Evolutionary conservation across 2,888 invertebrate genomes (phyloP), one percentile per base, ranked within the genome.

Genomic region (Hypselothyrea guttata): DNA sequence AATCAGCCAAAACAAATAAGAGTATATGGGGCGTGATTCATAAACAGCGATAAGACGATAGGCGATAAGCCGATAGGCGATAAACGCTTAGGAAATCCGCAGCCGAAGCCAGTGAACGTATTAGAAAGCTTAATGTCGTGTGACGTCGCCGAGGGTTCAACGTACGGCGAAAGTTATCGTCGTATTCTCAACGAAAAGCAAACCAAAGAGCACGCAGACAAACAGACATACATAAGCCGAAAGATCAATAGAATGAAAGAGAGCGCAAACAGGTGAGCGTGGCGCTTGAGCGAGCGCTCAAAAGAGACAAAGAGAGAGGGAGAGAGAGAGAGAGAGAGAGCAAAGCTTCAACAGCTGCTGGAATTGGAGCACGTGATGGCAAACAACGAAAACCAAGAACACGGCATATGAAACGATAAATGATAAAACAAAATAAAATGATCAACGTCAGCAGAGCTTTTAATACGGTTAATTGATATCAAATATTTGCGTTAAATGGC

Each of bases 321-420:
- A 7, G 2, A 12, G 30, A n/a, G 35, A 30, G 47, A 35, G 15
- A n/a, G 11, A 8, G n/a, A n/a, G 34, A 13, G 28, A 2, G 54
- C 9, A 13, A 41, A 18, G 7, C 30, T 7, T n/a, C n/a, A n/a
- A n/a, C n/a, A n/a, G 33, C 1, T 35, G 15, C 13, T 15, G 38
- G 13, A 3, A 15, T 40, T 4, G 31, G 44, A 63, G 56, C 77
- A 56, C 75, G 58, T 75, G 82, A 4, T 42, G 52, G 27, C 46
- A 33, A 12, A 9, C 30, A 9, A 31, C 11, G 9, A 31, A 7
- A 31, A n/a, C n/a, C n/a, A n/a, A n/a, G n/a, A n/a, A n/a, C n/a
- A n/a, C n/a, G n/a, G n/a, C 30, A 31, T 15, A 33, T 58, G 55
- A 13, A 59, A 30, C 75, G 67, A 72, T 79, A 75, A 79, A 78